Evolutionary conservation across 2,888 invertebrate genomes (phyloP).

Genomic region (Eilema griseolum): DNA sequence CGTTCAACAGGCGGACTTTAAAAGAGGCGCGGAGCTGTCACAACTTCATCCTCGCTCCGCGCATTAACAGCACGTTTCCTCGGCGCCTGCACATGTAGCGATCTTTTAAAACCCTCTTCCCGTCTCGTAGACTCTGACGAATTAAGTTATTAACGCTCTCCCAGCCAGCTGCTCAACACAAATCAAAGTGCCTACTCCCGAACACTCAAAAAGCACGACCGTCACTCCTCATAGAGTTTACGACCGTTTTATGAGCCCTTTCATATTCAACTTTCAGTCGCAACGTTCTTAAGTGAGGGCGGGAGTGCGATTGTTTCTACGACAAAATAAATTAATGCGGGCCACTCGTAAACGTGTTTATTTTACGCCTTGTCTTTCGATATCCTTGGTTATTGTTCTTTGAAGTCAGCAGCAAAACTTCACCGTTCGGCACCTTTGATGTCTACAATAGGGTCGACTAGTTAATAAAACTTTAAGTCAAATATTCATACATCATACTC

Average conservation of each 20-base stretch:
- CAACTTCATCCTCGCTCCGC: conserved; percentile 67
- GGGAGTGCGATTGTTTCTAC: conserved; percentile 76
- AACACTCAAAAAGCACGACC: conserved; percentile 73
- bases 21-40: conserved; percentile 58
- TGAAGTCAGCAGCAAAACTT: conserved; percentile 69
- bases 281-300: conserved; percentile 60
- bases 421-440: conserved; percentile 74
- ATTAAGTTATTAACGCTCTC: conserved; percentile 86
- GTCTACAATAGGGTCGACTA: conserved; percentile 62
- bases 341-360: conserved; percentile 75
- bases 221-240: conserved; percentile 76
- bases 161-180: conserved; percentile 83
- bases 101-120: conserved; percentile 79
- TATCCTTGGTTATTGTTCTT: conserved; percentile 75
- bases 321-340: conserved; percentile 81
- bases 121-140: conserved; percentile 82
- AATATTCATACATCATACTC: conserved; percentile 68
- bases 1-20: conserved; percentile 69
- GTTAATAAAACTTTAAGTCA: conserved; percentile 53
- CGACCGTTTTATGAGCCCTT: conserved; percentile 81
- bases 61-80: conserved; percentile 72
- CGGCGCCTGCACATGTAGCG: conserved; percentile 75
- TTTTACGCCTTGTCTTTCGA: conserved; percentile 66
- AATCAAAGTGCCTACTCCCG: conserved; percentile 81
- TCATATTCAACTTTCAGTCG: conserved; percentile 81